Evolutionary conservation across 2,888 invertebrate species (phyloP), one percentile per base, ranked within the genome.

Genomic region (Tetropium fuscum): DNA sequence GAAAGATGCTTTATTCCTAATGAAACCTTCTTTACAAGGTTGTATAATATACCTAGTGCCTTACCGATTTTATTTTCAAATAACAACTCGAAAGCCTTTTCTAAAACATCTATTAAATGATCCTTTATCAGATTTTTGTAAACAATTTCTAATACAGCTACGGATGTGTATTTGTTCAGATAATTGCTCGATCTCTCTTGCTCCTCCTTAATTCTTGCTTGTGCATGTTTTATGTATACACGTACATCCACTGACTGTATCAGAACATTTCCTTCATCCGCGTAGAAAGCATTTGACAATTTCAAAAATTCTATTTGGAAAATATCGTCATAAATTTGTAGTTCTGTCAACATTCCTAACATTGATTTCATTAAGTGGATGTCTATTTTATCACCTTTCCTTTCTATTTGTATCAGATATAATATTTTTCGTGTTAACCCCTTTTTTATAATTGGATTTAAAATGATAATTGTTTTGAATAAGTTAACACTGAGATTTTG

Each of bases 401-500:
- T 87, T 80, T 98, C 98, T 58, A 91, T 87, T 77, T 95, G 93
- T 51, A 98, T 97, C 6, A 96, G 84, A 80, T 90, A 84, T 48
- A 98, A 84, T n/a, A 98, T 82, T 1, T 96, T 95, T 68, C 94
- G 93, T 3, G 97, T 93, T 0, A 95, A 92, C 63, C 94, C 88
- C 8, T 90, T 90, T 81, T 95, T 94, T 11, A 97, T 93, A 30
- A 91, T 83, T 15, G 87, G 88, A 79, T 94, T 92, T 80, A 94
- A 87, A 41, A 95, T 92, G 77, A 98, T 94, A 80, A 96, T 92
- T 72, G 90, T 89, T 60, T 96, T 89, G 84, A 98, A 98, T 74
- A 96, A 83, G 78, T 95, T 94, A 72, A 97, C 83, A 51, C 96
- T 96, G 92, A 97, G 94, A 80, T 97, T 92, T 57, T 97, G 97